Evolutionary conservation across 2,888 invertebrate genomes (phyloP).

Genomic region (Plagiodera versicolora): DNA sequence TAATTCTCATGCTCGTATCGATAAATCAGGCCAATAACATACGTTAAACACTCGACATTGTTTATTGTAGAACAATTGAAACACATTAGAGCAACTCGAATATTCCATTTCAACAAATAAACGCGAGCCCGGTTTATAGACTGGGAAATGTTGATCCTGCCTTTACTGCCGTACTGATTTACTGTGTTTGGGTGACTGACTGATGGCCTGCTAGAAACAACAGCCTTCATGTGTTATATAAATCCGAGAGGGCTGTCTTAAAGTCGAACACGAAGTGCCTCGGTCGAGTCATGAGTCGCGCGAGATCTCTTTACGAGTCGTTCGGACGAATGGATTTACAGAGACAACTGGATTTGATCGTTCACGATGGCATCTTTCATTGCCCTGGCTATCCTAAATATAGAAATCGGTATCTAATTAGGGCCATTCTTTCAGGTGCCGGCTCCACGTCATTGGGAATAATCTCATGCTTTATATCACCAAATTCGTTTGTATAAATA

Average conservation of each 20-base stretch:
- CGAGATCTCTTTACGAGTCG: conserved; percentile 28
- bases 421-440: conserved; percentile 10
- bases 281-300: conserved; percentile 30
- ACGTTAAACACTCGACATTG: conserved; percentile 42
- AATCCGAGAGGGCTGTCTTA: conserved; percentile 42
- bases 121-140: conserved; percentile 51
- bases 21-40: conserved; percentile 31
- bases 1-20: conserved; percentile 21
- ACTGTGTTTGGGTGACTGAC: conserved; percentile 50
- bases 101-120: conserved; percentile 51
- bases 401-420: conserved; percentile 21
- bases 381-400: conserved; percentile 20
- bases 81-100: conserved; percentile 51
- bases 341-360: conserved; percentile 32
- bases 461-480: not conserved
- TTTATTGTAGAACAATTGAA: conserved; percentile 52
- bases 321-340: conserved; percentile 29
- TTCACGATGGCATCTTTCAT: conserved; percentile 28
- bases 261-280: conserved; percentile 31
- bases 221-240: conserved; percentile 55
- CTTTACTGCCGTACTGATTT: conserved; percentile 49
- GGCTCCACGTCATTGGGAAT: conserved; percentile 3
- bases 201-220: conserved; percentile 54
- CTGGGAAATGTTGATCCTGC: conserved; percentile 50
- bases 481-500: too few relatives aligned